Evolutionary conservation across 2,888 invertebrate genomes (phyloP).

Genomic region (Callyntrura sp.): DNA sequence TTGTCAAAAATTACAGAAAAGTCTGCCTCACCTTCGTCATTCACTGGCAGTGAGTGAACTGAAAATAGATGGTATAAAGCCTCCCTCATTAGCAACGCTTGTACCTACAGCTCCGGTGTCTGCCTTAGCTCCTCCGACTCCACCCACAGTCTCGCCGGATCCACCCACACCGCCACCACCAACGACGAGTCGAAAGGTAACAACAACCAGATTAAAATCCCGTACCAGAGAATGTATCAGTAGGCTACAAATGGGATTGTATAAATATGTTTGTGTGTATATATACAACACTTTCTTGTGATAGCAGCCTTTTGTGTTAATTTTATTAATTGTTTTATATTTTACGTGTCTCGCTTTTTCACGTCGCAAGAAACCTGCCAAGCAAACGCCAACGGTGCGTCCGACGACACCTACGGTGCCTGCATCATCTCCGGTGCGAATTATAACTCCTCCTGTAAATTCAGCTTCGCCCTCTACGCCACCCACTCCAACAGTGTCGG

Average conservation of each 20-base stretch:
- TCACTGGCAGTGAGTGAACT: constrained; percentile 96
- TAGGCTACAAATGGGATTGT: not conserved
- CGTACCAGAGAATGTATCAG: too few relatives aligned
- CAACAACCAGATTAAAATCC: not conserved
- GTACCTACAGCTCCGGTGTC: constrained; percentile 85
- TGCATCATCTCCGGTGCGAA: constrained; percentile 82
- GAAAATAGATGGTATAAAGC: constrained; percentile 97
- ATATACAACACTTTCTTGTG: not conserved
- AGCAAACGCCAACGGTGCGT: constrained; percentile 77
- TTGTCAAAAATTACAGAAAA: constrained; percentile 90
- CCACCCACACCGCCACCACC: constrained; percentile 75
- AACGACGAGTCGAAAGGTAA: constrained; percentile 44
- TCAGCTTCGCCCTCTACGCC: constrained; percentile 76
- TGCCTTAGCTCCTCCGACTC: constrained; percentile 84
- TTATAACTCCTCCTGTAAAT: constrained; percentile 81
- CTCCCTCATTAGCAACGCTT: constrained; percentile 92
- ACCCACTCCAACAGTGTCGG: constrained; percentile 63
- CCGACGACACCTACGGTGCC: constrained; percentile 79
- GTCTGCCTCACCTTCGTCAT: constrained; percentile 95
- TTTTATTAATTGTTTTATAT: constrained; percentile 17
- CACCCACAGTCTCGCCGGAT: constrained; percentile 84
- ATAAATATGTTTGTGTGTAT: not conserved
- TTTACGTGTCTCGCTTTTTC: constrained; percentile 47
- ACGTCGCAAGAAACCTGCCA: constrained; percentile 66
- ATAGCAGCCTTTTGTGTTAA: not conserved